Evolutionary conservation across 2,888 invertebrate species (phyloP), one percentile per base, ranked within the genome.

Genomic region (Tromatobia lineatoria): DNA sequence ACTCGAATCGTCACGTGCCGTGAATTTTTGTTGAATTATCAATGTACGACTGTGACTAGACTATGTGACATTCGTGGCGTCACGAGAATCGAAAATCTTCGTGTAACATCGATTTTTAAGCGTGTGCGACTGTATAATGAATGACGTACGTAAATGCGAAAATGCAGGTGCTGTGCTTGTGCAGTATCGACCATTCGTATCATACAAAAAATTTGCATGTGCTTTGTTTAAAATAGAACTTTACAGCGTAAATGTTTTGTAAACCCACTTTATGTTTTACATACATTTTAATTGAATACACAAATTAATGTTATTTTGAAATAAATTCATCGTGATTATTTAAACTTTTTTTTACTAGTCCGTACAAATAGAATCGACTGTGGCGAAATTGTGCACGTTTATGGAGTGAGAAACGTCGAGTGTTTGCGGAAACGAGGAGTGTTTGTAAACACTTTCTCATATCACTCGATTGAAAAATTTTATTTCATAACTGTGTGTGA

Each of bases 31-130:
- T 47, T n/a, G 57, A 71, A 66, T 23, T 64, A 15, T 61, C 47
- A 23, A 50, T 20, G 38, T 42, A 45, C 29, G 74, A 74, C 20
- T 69, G n/a, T n/a, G n/a, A n/a, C n/a, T n/a, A n/a, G 34, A 23
- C 59, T 29, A 34, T 25, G 47, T 57, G 67, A 10, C 66, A 47
- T 18, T 38, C 66, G 57, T 54, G 76, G 75, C 57, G 57, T 71
- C 57, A 54, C 25, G 25, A 57, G 79, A 59, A 73, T 64, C 23
- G 20, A 23, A 42, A 50, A 45, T 20, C 23, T 66, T 69, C 64
- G 45, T 29, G 69, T 18, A 47, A 34, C 59, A 82, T 82, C 82
- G 77, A 79, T 83, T 83, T 79, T 79, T 47, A 47, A 38, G 50
- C 59, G 64, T 61, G 75, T 75, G 61, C 83, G 57, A 75, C 47